Evolutionary conservation across 1,140 invertebrate species (phyloP), one percentile per base, ranked within the genome.

Genomic region (Apolygus lucorum): DNA sequence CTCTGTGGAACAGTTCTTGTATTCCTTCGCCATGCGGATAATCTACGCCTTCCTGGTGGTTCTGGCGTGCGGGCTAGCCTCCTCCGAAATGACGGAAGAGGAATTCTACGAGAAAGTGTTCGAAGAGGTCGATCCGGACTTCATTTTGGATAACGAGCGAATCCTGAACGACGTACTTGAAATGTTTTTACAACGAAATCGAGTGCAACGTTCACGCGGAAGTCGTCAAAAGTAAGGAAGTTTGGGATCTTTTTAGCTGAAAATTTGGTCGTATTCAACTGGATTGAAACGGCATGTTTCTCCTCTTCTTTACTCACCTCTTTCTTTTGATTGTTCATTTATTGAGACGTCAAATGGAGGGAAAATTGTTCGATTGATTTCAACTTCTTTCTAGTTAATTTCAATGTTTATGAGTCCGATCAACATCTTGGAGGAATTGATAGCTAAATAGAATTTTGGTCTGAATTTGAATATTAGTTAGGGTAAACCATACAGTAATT

Each of bases 91-190:
- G 34, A 11, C 34, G 8, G 65, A 67, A 22, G 24, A 66, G 1
- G 65, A 67, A 2, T 28, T 70, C 27, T 71, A 71, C 26, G 29
- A 52, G 67, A 68, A 28, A 42, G 67, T 71, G 14, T 72, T 71
- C 52, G 70, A 71, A 27, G 70, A 71, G 21, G 67, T 71, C 1
- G 70, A 71, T 28, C 11, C 62, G 25, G 70, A 71, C 28, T 4
- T 1, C 28, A 71, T 71, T 28, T 22, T 71, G 0, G 52, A 68
- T 28, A 71, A 71, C 29, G 67, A 71, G 17, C 63, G 70, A 22
- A 52, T 71, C 11, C 28, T 68, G 1, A 29, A 71, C n/a, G 24
- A 24, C 26, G 2, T 71, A 71, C 28, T 54, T 71, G 1, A 67
- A 34, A 22, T 71, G 70, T 22, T 71, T 67, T 59, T 71, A 27